Base-by-base conservation (phyloP, 2,797 vertebrate genomes). In the Centroberyx gerrardi region DNA sequence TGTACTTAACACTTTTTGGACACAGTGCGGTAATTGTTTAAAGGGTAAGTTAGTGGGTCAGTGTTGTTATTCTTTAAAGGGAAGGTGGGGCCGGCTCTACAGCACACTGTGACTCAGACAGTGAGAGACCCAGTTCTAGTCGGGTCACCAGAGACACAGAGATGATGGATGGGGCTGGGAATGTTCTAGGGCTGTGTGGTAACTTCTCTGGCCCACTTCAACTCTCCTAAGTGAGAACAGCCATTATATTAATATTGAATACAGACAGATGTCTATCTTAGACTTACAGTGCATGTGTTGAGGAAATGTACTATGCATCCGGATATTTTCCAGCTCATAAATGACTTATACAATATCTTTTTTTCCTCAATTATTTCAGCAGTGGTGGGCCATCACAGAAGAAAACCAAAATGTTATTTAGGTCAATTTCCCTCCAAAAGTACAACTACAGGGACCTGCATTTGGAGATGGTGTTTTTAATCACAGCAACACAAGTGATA, bases 121-220 rank as follows among this genome's bases (percentile, higher is more conserved):
- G 71, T 54, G 76, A 85, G 85, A 86, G 89, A 89, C 76, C 84
- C 76, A 74, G 68, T 88, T 91, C 84, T 81, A 61, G 86, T 71
- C 53, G 13, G 88, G 74, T 87, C 85, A 90, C 76, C 81, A 85
- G 74, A 90, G 88, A 87, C 78, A 72, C 22, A 76, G 72, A 53
- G 72, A 89, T 85, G 87, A 91, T 86, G 78, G 87, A 92, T 85
- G 81, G 66, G 52, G 56, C 83, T 62, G 62, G 82, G 87, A 77
- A 80, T 76, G 85, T 72, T 87, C 67, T 51, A 52, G 73, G 65
- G 81, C 77, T 82, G 78, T 83, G 74, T 69, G 76, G 68, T 82
- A 75, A 81, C 81, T 85, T 79, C 78, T 74, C 60, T 80, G 74
- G 66, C 87, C 84, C 84, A 89, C 65, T 87, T 88, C 77, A 74